phyloP scores from a whole-genome alignment of 2,888 invertebrate species.

The Drosophila percnosoma region DNA sequence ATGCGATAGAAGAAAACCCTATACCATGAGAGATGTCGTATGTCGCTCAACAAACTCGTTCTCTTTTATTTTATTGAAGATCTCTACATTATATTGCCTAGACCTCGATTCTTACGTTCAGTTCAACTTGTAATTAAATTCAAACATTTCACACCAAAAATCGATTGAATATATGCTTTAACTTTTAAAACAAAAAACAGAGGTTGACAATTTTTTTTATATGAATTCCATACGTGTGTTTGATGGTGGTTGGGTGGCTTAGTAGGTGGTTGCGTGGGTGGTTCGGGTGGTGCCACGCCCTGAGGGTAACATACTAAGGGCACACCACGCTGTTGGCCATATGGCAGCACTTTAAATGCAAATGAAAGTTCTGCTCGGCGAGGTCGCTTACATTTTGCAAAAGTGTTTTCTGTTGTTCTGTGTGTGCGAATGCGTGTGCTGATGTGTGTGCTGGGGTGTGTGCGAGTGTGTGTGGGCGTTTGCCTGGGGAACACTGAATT shows the following conservation, averaged over 20 bases:
- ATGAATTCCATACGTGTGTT: constrained; percentile 13
- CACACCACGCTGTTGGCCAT: constrained; percentile 66
- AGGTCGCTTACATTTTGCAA: constrained; percentile 74
- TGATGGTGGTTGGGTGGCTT: neutral
- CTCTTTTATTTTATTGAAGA: neutral
- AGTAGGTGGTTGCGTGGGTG: neutral
- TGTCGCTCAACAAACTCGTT: neutral
- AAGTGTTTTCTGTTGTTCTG: constrained; percentile 57
- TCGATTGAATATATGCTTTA: constrained; percentile 7
- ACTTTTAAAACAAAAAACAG: constrained; percentile 4
- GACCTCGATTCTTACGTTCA: neutral
- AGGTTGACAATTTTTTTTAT: constrained; percentile 25
- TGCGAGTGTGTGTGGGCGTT: constrained; percentile 5
- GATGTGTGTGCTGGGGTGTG: constrained; percentile 4
- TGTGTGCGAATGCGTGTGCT: neutral
- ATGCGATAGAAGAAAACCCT: too few relatives aligned
- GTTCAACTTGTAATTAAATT: constrained; percentile 8
- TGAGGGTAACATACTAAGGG: constrained; percentile 39
- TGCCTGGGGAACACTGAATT: constrained; percentile 55
- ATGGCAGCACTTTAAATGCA: constrained; percentile 79
- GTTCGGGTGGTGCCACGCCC: constrained; percentile 31
- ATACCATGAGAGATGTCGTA: too few relatives aligned
- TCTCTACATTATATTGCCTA: neutral
- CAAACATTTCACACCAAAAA: constrained; percentile 8
- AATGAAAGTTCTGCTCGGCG: constrained; percentile 76